Evolutionary conservation across 2,888 invertebrate genomes (phyloP).

Genomic region (Cylindroiulus punctatus): DNA sequence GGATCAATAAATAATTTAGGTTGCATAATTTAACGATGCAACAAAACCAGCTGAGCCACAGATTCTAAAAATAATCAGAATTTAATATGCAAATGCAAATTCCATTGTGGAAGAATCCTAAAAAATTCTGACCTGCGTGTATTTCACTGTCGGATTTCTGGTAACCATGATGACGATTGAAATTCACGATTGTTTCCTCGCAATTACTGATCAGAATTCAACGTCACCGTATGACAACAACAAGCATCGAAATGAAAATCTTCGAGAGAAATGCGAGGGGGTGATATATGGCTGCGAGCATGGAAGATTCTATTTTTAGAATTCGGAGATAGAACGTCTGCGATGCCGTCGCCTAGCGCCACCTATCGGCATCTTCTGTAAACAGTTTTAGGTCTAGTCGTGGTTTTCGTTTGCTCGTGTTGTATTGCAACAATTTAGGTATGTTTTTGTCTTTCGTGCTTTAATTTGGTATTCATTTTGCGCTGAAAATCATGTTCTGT

Average conservation of each 20-base stretch:
- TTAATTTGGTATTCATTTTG: neutral
- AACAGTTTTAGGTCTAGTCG: conserved; percentile 22
- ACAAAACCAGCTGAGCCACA: too few species aligned
- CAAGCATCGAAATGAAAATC: neutral
- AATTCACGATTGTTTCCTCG: neutral
- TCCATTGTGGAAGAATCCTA: neutral
- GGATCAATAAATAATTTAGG: too few species aligned
- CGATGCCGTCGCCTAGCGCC: neutral
- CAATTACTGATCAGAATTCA: too few species aligned
- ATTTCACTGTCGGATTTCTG: conserved; percentile 52
- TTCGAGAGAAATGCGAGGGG: neutral
- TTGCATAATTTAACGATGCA: too few species aligned
- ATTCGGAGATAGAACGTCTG: neutral
- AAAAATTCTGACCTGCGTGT: conserved; percentile 53
- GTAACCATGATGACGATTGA: conserved; percentile 31
- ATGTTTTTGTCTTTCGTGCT: neutral
- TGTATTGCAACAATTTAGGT: neutral
- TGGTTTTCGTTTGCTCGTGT: conserved; percentile 7
- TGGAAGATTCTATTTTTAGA: neutral
- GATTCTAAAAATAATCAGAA: too few species aligned
- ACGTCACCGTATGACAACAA: too few species aligned
- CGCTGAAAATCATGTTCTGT: neutral
- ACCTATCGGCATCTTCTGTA: conserved; percentile 17
- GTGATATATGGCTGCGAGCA: neutral
- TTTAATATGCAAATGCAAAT: too few species aligned